Base-by-base conservation (phyloP, 2,797 vertebrate species). In the Gallirallus australis region DNA sequence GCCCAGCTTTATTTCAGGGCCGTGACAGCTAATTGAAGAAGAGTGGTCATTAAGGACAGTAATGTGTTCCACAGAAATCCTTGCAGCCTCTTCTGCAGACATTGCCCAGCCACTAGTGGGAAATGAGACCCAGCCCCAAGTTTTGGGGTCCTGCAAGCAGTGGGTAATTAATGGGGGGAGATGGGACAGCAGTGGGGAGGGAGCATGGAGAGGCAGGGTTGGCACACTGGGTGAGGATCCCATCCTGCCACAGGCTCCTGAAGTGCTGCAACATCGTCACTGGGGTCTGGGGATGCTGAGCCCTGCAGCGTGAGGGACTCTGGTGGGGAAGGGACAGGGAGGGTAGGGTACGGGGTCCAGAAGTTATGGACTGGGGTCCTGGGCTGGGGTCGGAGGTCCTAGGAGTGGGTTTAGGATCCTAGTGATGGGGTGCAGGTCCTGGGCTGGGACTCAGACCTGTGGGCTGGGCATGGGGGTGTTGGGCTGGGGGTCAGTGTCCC, bases 321-420 rank as follows among this genome's bases (percentile, higher is more conserved):
- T 0, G 0, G 4, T 0, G 16, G 70, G 18, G 17, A 0, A 33
- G n/a, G n/a, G 66, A 56, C 4, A 11, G 18, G 2, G 15, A 13
- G 45, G 39, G 35, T 52, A 53, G 19, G 37, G 24, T 66, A 21
- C 1, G 18, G 59, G 64, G 35, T 52, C 8, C 19, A 2, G 2
- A 20, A 15, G n/a, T 4, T 24, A 27, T 2, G 65, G 7, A 5
- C 3, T 13, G 6, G 63, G 20, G 40, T 20, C 65, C 45, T 23
- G 40, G 28, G 61, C 14, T 69, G 15, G 15, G 27, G 11, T 1
- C 8, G 3, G 14, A 27, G 10, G 12, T 48, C 17, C 24, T 35
- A 18, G 65, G 17, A 25, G 11, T 50, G 28, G 20, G 20, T 11
- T 35, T 6, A 4, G 30, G 40, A 11, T 66, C 64, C 31, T 18